phyloP scores from a whole-genome alignment of 2,888 invertebrate genomes.

The Exephanes ischioxanthus region DNA sequence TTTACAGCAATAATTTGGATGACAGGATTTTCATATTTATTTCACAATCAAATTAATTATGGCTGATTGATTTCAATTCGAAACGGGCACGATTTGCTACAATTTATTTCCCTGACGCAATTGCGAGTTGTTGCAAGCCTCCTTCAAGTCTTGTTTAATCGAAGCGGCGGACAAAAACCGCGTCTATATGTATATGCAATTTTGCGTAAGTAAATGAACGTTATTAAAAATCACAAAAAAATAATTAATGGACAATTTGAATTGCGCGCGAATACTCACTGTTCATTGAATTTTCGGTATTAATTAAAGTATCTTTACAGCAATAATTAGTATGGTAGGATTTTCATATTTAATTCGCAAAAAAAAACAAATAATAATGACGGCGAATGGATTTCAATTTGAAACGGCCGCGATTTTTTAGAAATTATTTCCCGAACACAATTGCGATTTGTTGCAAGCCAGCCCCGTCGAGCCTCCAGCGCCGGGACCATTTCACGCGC shows the following conservation, averaged over 20 bases:
- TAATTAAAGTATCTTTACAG: neutral
- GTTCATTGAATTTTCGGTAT: neutral
- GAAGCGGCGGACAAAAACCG: no score
- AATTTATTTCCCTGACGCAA: neutral
- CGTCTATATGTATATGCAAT: no score
- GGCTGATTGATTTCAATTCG: no score
- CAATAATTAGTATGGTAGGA: neutral
- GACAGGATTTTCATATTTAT: no score
- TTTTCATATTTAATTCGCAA: neutral
- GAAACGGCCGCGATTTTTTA: neutral
- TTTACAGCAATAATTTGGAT: neutral
- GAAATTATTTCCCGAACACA: neutral
- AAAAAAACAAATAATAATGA: neutral
- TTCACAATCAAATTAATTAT: no score
- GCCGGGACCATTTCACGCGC: conserved; percentile 18
- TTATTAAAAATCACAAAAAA: no score
- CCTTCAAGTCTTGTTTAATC: neutral
- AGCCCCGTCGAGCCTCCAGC: neutral
- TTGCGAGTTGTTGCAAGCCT: neutral
- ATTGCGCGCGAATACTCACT: neutral
- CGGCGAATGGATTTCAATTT: neutral
- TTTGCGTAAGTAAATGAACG: no score
- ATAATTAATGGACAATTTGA: no score
- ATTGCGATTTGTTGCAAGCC: neutral
- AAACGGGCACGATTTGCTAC: neutral